Conservation (phyloP, 2,888 invertebrate genomes). For the Lordiphosa fenestrarum region DNA sequence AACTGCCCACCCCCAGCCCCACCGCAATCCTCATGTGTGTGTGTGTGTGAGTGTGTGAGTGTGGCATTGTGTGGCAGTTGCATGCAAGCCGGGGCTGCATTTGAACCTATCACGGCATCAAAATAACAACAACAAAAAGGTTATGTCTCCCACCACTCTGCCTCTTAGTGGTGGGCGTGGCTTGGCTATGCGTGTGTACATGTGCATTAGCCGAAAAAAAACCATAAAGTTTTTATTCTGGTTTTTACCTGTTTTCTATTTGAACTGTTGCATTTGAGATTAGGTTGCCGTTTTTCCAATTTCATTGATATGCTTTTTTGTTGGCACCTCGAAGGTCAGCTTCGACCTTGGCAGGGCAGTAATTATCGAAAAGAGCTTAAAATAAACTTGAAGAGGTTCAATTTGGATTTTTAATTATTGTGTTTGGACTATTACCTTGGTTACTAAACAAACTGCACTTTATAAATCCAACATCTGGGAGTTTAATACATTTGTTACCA, state of each 20-base stretch:
- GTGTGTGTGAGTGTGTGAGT: conserved; percentile 4
- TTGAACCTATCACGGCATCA: conserved; percentile 57
- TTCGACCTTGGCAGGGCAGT: conserved; percentile 8
- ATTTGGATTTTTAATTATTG: too few species aligned
- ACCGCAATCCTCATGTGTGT: conserved; percentile 13
- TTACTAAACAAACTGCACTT: too few species aligned
- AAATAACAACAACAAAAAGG: conserved; percentile 22
- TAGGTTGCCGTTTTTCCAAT: conserved; percentile 16
- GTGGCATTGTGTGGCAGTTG: conserved; percentile 29
- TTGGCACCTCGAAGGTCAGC: conserved; percentile 29
- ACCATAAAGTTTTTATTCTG: conserved; percentile 25
- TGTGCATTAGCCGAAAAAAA: conserved; percentile 38
- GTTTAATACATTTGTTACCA: too few species aligned
- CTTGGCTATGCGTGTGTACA: conserved; percentile 45
- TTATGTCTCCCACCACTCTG: conserved; percentile 11
- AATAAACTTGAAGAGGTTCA: too few species aligned
- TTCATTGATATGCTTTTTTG: conserved; percentile 7
- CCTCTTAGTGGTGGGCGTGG: conserved; percentile 18
- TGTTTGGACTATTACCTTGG: too few species aligned
- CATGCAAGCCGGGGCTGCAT: conserved; percentile 43
- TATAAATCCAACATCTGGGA: too few species aligned
- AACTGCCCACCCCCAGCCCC: background rate
- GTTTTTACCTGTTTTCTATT: conserved; percentile 14
- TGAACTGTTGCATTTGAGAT: conserved; percentile 47
- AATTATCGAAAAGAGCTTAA: too few species aligned